These are phyloP conservation scores for Limanda limanda DNA, from an alignment of 2,113 vertebrate species.

Conservation along the genomic window DNA sequence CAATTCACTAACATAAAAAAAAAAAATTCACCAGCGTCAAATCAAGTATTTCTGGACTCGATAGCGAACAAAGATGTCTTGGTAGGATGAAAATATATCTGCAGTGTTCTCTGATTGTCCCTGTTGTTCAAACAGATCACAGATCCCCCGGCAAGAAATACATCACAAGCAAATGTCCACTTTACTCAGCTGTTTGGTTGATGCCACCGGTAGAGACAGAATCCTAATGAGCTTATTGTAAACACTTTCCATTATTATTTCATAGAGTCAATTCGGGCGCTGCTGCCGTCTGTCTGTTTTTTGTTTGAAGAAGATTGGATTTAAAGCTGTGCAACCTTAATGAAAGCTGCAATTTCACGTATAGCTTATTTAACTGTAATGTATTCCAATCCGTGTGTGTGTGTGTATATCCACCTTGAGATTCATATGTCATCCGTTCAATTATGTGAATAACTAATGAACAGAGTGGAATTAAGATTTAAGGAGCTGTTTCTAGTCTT, in stretches of 20 bases:
- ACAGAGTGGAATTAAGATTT: conserved; percentile 4
- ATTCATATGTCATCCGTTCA: conserved; percentile 49
- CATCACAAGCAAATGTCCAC: conserved; percentile 34
- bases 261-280: neutral
- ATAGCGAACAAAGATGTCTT: neutral
- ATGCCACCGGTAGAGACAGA: conserved; percentile 30
- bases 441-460: conserved; percentile 46
- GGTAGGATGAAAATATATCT: conserved; percentile 5
- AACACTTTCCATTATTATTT: conserved; percentile 31
- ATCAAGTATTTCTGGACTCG: neutral
- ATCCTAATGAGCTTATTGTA: conserved; percentile 46
- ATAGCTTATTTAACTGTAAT: conserved; percentile 9
- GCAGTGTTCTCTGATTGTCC: neutral
- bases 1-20: neutral
- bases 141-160: neutral
- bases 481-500: conserved; percentile 1
- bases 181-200: conserved; percentile 42
- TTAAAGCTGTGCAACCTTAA: conserved; percentile 30
- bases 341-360: conserved; percentile 28
- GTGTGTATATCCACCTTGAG: conserved; percentile 22
- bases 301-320: conserved; percentile 5
- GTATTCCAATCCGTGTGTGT: conserved; percentile 14
- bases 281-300: neutral
- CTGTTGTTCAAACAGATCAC: conserved; percentile 26
- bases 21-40: neutral